Percentiles rank a stretch among this genome's conserved stretches.
Conservation (phyloP, 2,888 invertebrate genomes). For the Norana najaformis region DNA sequence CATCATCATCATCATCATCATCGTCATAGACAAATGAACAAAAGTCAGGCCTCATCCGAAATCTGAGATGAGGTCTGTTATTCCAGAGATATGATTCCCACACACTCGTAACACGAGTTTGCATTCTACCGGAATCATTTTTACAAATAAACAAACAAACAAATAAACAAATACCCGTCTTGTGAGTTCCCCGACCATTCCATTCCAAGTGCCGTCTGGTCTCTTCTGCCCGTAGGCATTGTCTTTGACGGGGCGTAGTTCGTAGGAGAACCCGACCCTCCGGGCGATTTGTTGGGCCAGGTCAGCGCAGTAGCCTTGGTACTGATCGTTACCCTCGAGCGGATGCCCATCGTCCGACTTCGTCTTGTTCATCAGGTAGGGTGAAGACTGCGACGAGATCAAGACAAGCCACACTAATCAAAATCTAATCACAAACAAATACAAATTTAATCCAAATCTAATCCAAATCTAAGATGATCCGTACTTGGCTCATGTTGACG, state of each 20-base stretch:
- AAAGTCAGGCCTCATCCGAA: no score
- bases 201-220: constrained; percentile 57
- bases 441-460: not conserved
- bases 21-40: no score
- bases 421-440: not conserved
- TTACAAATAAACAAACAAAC: not conserved
- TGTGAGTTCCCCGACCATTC: constrained; percentile 60
- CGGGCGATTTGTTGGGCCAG: constrained; percentile 58
- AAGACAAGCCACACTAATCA: not conserved
- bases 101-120: no score
- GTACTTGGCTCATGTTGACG: no score
- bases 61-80: no score
- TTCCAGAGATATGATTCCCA: no score
- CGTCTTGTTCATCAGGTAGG: constrained; percentile 54
- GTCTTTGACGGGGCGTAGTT: constrained; percentile 43
- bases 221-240: constrained; percentile 42
- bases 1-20: not conserved
- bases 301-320: constrained; percentile 65
- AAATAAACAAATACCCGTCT: constrained; percentile 35
- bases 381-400: constrained; percentile 41
- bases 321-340: constrained; percentile 83
- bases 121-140: no score
- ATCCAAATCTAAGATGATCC: not conserved
- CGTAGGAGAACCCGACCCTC: constrained; percentile 60
- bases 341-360: constrained; percentile 46